Percentiles rank a stretch among this genome's conserved stretches.
Conservation (phyloP, 2,113 vertebrate species). For the Delphinus delphis region DNA sequence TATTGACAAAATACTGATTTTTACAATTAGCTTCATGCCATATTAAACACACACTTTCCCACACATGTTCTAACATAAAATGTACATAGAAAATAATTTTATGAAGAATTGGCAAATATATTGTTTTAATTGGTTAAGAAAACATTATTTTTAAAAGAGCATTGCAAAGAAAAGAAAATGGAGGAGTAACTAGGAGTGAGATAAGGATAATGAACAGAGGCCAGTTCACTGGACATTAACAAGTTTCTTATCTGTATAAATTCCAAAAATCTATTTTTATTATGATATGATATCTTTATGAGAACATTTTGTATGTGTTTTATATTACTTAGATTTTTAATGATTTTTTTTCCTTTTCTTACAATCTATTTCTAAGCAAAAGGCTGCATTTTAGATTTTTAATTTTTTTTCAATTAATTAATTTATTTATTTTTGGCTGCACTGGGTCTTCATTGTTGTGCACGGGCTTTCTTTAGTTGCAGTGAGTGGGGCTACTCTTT, state of each 20-base stretch:
- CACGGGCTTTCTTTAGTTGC: too few relatives aligned
- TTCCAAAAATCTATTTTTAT: neutral
- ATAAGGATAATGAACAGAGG: neutral
- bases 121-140: neutral
- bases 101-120: neutral
- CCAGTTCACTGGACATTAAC: neutral
- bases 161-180: neutral
- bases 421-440: too few relatives aligned
- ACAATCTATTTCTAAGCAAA: slow-evolving; percentile 33
- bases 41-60: neutral
- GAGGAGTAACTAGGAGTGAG: neutral
- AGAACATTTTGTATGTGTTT: neutral
- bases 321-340: slow-evolving; percentile 31
- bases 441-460: too few relatives aligned
- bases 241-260: neutral
- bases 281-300: neutral
- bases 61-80: neutral
- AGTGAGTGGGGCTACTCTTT: too few relatives aligned
- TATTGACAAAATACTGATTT: neutral
- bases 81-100: neutral
- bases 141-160: neutral
- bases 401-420: too few relatives aligned
- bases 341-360: slow-evolving; percentile 5
- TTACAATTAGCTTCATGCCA: neutral
- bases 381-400: slow-evolving; percentile 34